These are phyloP conservation scores for Augiades crinisus DNA, from an alignment of 2,888 invertebrate species.

Conservation along the genomic window DNA sequence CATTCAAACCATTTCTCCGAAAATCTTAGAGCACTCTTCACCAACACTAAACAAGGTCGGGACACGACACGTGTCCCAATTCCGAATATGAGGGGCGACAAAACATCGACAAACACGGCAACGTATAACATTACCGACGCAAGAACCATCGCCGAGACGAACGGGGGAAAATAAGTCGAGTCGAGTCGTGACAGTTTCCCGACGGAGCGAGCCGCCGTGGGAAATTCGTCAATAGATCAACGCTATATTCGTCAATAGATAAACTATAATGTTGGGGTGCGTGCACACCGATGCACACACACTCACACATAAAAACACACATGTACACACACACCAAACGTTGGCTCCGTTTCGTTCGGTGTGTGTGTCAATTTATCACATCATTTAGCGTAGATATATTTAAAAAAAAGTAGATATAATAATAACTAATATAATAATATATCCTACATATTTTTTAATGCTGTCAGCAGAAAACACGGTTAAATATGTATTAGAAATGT, in stretches of 20 bases:
- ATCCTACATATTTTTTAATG: too few relatives aligned
- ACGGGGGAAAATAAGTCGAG: not conserved
- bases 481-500: too few relatives aligned
- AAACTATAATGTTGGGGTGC: not conserved
- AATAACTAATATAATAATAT: too few relatives aligned
- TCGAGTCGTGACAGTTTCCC: not conserved
- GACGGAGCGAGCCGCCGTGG: constrained; percentile 30
- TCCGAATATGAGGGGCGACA: too few relatives aligned
- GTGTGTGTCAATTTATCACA: too few relatives aligned
- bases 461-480: too few relatives aligned
- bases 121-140: not conserved
- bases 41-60: not conserved
- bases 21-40: not conserved
- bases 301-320: too few relatives aligned
- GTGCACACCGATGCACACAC: not conserved
- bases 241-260: constrained; percentile 32
- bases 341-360: too few relatives aligned
- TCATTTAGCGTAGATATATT: too few relatives aligned
- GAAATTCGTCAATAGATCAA: constrained; percentile 59
- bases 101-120: not conserved
- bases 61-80: not conserved
- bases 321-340: too few relatives aligned
- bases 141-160: constrained; percentile 1
- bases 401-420: too few relatives aligned
- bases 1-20: too few relatives aligned